phyloP scores from a whole-genome alignment of 2,888 invertebrate genomes.

The Graphium colonna region DNA sequence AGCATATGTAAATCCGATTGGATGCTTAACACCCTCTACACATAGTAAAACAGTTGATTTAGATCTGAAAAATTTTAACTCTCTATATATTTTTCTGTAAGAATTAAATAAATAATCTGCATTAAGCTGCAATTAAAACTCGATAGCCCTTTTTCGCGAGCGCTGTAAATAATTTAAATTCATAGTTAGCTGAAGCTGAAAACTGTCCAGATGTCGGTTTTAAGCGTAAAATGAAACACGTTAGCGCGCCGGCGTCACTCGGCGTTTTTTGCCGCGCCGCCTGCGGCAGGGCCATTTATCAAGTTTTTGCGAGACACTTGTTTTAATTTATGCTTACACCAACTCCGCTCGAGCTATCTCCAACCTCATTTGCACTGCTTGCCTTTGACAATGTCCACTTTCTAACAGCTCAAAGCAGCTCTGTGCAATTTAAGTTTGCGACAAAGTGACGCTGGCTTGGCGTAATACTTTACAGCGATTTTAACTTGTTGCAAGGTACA shows the following conservation, averaged over 20 bases:
- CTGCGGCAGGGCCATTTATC: conserved; percentile 74
- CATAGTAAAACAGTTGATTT: too few relatives aligned
- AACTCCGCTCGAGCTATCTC: conserved; percentile 59
- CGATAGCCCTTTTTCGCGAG: too few relatives aligned
- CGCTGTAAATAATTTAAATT: too few relatives aligned
- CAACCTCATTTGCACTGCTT: conserved; percentile 67
- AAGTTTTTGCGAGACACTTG: conserved; percentile 76
- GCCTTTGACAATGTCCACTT: conserved; percentile 57
- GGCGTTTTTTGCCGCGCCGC: conserved; percentile 68
- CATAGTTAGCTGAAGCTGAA: conserved; percentile 48
- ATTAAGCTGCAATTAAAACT: too few relatives aligned
- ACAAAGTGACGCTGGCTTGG: too few relatives aligned
- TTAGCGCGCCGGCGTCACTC: conserved; percentile 68
- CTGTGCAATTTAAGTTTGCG: not conserved
- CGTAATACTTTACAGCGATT: too few relatives aligned
- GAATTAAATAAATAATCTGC: too few relatives aligned
- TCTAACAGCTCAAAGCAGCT: not conserved
- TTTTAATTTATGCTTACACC: conserved; percentile 73
- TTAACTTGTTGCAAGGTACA: too few relatives aligned
- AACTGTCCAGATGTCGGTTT: conserved; percentile 65
- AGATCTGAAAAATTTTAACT: too few relatives aligned
- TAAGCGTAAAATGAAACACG: conserved; percentile 72
- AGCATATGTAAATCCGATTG: too few relatives aligned
- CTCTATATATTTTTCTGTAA: too few relatives aligned
- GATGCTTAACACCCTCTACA: too few relatives aligned